These are phyloP conservation scores for Muscicapa comitata DNA, from an alignment of 2,797 vertebrate species.

Conservation along the genomic window DNA sequence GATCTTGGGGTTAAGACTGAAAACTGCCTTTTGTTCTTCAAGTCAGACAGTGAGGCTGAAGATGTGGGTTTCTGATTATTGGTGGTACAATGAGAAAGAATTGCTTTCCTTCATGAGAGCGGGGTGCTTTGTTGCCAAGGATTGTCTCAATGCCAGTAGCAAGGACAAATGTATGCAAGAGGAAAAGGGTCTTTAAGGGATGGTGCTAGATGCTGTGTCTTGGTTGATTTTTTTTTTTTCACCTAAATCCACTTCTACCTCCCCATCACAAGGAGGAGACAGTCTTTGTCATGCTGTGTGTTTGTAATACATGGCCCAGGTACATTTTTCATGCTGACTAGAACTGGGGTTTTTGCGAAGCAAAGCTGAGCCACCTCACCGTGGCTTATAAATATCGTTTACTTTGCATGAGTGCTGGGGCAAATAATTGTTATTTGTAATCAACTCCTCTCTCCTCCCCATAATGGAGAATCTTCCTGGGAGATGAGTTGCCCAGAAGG, in stretches of 20 bases:
- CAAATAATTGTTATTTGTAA: not conserved
- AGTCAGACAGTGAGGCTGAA: slow-evolving; percentile 58
- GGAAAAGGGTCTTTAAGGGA: slow-evolving; percentile 44
- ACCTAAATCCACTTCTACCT: not conserved
- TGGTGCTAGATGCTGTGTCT: not conserved
- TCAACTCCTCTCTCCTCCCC: not conserved
- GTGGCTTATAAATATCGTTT: not conserved
- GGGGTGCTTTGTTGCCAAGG: slow-evolving; percentile 44
- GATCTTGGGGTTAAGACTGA: slow-evolving; percentile 66
- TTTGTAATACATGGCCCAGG: not conserved
- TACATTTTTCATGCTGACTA: not conserved
- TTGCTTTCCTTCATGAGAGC: slow-evolving; percentile 43
- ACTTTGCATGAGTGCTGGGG: not conserved
- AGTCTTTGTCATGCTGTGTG: not conserved
- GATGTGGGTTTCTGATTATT: slow-evolving; percentile 68
- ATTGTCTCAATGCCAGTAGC: slow-evolving; percentile 43
- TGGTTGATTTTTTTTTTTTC: not conserved
- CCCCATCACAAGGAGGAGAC: not conserved
- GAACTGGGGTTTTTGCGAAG: not conserved
- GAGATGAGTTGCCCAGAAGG: not conserved
- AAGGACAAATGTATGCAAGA: slow-evolving; percentile 38
- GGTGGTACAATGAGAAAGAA: slow-evolving; percentile 52
- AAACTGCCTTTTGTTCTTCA: slow-evolving; percentile 69
- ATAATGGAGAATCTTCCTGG: not conserved
- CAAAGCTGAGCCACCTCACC: not conserved